Base-by-base conservation (phyloP, 2,888 invertebrate species). In the Stenodera caucasica region DNA sequence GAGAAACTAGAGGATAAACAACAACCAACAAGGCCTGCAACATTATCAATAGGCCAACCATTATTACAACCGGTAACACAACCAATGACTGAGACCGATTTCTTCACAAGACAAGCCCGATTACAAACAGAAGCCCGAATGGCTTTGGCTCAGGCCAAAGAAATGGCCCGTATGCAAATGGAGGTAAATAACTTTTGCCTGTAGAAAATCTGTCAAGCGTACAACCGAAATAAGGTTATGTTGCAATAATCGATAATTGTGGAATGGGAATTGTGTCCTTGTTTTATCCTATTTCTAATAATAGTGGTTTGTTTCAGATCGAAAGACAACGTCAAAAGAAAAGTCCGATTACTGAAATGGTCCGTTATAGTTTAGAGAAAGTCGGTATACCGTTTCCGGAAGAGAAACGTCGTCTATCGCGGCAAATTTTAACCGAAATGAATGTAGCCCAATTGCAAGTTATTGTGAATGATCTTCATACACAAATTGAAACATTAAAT, bases 381-480 rank as follows among this genome's bases (percentile, higher is more conserved):
- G 90, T 95, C 61, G 92, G 90, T 64, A 90, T 93, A 60, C 90
- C 90, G 65, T 89, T 94, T 72, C 91, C 92, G 29, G 88, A 90
- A 70, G 92, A 93, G 72, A 86, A 92, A 72, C 88, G 93, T 67
- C 88, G 94, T 65, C 85, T 96, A 56, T 91, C 91, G 11, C 85
- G 94, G 30, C 92, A 92, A 76, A 86, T 94, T 71, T 85, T 96
- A 71, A 92, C 93, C 23, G 94, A 94, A 78, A 93, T 97, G 90
- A 96, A 96, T 80, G 88, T 96, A 63, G 92, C 95, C 35, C 96
- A 96, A 82, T 82, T 96, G 62, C 92, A 96, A 86, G 93, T 96
- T 64, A 91, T 97, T 72, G 95, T 96, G 64, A 96, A 97, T 80
- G 96, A 96, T 82, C 83, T 97, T 63, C 96, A 96, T 81, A 90